Conservation (phyloP, 2,888 invertebrate species). For the Chesias legatella region DNA sequence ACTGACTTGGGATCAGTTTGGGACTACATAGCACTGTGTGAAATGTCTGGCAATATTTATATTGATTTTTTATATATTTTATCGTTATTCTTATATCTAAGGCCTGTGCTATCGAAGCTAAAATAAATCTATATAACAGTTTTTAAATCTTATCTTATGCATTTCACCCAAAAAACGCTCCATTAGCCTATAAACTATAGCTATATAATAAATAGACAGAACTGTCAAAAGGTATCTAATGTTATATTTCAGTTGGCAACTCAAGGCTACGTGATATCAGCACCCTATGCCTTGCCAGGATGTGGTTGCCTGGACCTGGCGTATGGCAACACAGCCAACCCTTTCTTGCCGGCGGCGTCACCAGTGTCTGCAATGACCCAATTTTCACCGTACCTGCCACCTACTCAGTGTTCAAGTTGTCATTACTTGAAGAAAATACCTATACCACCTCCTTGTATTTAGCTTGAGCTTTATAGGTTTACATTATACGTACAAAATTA, state of each 20-base stretch:
- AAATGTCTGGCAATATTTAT: no score
- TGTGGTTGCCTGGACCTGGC: neutral
- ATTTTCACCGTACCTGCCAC: conserved; percentile 35
- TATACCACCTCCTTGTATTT: conserved; percentile 57
- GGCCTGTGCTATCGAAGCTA: no score
- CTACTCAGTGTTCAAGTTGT: conserved; percentile 39
- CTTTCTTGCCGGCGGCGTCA: conserved; percentile 41
- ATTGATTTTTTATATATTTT: no score
- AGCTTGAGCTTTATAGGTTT: conserved; percentile 3
- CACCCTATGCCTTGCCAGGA: neutral
- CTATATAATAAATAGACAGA: no score
- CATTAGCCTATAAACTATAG: no score
- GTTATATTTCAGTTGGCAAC: conserved; percentile 1
- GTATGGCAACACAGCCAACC: conserved; percentile 4
- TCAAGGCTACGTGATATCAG: conserved; percentile 3
- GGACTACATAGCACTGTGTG: no score
- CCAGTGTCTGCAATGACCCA: conserved; percentile 45
- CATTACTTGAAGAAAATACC: conserved; percentile 56
- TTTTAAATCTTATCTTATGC: no score
- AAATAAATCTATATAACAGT: no score
- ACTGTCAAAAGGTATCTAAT: neutral
- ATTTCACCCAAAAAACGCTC: no score
- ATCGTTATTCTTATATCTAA: no score
- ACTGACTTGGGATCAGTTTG: no score
- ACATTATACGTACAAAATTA: no score